A percentile compares a stretch with the other conserved stretches of the same genome.
Conservation (phyloP, 2,888 invertebrate species). For the Euplagia quadripunctaria region DNA sequence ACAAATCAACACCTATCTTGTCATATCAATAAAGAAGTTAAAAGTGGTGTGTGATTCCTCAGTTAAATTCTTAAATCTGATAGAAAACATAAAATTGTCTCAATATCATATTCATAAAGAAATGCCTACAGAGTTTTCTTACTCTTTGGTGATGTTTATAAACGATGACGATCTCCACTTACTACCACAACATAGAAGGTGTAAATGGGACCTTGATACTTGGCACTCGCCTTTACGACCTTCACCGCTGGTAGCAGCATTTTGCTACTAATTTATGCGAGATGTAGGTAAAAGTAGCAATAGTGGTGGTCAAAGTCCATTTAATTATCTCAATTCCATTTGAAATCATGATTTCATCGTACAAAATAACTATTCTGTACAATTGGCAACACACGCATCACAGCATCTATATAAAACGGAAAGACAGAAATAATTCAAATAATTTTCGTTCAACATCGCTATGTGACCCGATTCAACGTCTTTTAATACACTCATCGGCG, state of each 20-base stretch:
- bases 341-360: constrained; percentile 18
- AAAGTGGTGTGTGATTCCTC: too few species aligned
- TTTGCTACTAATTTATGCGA: background rate
- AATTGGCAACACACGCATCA: constrained; percentile 14
- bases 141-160: background rate
- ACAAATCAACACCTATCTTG: too few species aligned
- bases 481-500: constrained; percentile 20
- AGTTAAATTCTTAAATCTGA: too few species aligned
- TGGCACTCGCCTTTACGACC: background rate
- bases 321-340: background rate
- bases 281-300: background rate
- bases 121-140: background rate
- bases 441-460: constrained; percentile 30
- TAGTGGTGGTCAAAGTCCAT: background rate
- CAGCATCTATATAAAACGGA: constrained; percentile 26
- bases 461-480: constrained; percentile 35
- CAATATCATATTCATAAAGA: too few species aligned
- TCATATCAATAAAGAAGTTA: too few species aligned
- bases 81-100: too few species aligned
- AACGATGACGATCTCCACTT: background rate
- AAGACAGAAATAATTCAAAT: constrained; percentile 42
- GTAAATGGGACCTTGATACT: background rate
- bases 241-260: background rate
- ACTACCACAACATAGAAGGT: background rate
- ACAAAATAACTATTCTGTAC: constrained; percentile 4